These are phyloP conservation scores for Drosophila setosimentum DNA, from an alignment of 2,888 invertebrate species.

Conservation along the genomic window DNA sequence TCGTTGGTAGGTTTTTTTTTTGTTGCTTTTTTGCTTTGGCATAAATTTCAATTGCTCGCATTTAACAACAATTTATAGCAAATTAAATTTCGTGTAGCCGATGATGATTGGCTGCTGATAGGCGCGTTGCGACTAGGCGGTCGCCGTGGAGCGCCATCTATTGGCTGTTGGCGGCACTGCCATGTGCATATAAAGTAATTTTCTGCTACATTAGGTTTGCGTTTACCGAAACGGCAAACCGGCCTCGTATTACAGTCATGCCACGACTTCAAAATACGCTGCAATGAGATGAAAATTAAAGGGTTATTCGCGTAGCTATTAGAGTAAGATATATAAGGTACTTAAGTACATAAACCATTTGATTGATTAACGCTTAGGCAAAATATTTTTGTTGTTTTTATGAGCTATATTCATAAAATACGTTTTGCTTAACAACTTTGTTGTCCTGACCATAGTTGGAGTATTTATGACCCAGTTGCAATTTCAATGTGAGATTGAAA, in stretches of 20 bases:
- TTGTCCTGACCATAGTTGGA: constrained; percentile 20
- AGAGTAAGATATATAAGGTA: constrained; percentile 15
- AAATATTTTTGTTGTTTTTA: constrained; percentile 1
- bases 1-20: constrained; percentile 47
- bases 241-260: constrained; percentile 10
- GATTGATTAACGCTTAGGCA: constrained; percentile 25
- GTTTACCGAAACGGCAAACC: constrained; percentile 45
- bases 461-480: background rate
- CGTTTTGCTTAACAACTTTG: constrained; percentile 3
- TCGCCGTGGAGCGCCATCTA: constrained; percentile 57
- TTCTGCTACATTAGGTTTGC: constrained; percentile 76
- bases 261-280: constrained; percentile 37
- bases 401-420: constrained; percentile 27
- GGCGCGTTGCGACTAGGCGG: constrained; percentile 48
- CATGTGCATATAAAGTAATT: constrained; percentile 81
- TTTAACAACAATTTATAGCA: constrained; percentile 80
- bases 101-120: constrained; percentile 77
- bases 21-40: constrained; percentile 54
- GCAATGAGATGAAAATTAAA: background rate
- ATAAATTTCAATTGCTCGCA: constrained; percentile 81
- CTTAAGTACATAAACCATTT: constrained; percentile 3
- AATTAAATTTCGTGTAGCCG: constrained; percentile 71
- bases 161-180: constrained; percentile 60
- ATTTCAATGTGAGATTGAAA: background rate
- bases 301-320: constrained; percentile 16